phyloP scores from a whole-genome alignment of 2,888 invertebrate species.

The Boloria euphrosyne region DNA sequence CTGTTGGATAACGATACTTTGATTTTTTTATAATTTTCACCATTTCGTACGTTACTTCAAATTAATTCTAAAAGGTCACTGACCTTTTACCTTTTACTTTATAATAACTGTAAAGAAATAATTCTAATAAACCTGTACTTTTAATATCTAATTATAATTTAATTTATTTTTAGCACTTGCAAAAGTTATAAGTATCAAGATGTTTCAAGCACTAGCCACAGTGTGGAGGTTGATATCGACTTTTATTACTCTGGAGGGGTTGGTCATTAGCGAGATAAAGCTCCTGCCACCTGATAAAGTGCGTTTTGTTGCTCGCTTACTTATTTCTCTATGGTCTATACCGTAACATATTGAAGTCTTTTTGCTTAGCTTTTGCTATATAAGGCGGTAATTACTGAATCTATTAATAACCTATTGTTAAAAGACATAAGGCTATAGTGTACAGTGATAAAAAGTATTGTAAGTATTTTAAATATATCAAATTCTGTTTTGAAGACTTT shows the following conservation, averaged over 20 bases:
- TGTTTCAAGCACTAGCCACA: conserved; percentile 39
- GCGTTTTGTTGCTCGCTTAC: conserved; percentile 80
- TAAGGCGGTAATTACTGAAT: conserved; percentile 10
- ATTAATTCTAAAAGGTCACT: too few relatives aligned
- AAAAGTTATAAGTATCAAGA: conserved; percentile 56
- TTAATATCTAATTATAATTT: too few relatives aligned
- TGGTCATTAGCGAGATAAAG: conserved; percentile 81
- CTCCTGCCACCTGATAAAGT: conserved; percentile 81
- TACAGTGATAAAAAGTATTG: too few relatives aligned
- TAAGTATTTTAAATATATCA: too few relatives aligned
- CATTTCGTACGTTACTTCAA: too few relatives aligned
- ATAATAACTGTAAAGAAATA: too few relatives aligned
- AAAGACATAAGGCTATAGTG: neutral
- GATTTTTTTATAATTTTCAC: too few relatives aligned
- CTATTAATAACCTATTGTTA: conserved; percentile 8
- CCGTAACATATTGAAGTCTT: conserved; percentile 25
- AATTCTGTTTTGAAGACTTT: too few relatives aligned
- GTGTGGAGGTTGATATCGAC: conserved; percentile 74
- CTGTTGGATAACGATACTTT: too few relatives aligned
- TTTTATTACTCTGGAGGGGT: conserved; percentile 80
- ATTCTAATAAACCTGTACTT: too few relatives aligned
- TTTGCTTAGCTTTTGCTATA: conserved; percentile 20
- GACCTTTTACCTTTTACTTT: too few relatives aligned
- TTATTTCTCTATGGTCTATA: conserved; percentile 59
- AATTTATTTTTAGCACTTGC: neutral